Percentiles rank a stretch among this genome's conserved stretches.
Conservation (phyloP, 2,888 invertebrate species). For the Achlya flavicornis region DNA sequence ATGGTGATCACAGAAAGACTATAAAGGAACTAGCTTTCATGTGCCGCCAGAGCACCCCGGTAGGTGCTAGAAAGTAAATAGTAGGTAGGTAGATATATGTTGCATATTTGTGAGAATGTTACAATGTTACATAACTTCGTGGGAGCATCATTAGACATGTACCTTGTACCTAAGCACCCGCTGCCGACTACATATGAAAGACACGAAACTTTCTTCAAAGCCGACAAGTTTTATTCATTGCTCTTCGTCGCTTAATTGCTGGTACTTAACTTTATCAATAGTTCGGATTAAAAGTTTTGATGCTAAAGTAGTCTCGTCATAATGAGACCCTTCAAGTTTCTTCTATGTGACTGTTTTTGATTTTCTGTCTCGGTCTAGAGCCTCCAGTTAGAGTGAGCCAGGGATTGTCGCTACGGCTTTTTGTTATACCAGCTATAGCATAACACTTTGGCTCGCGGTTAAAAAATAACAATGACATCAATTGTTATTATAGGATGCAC, state of each 20-base stretch:
- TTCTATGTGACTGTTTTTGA: not conserved
- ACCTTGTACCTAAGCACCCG: not conserved
- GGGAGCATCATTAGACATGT: no score
- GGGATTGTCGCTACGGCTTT: not conserved
- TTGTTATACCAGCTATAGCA: not conserved
- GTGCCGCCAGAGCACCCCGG: no score
- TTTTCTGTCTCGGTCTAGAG: not conserved
- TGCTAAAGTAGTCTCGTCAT: not conserved
- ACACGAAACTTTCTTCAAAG: conserved; percentile 4
- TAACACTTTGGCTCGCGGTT: no score
- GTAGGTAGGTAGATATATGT: no score
- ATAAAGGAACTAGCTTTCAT: no score
- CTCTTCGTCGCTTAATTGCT: not conserved
- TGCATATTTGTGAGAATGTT: no score
- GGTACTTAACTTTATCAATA: conserved; percentile 1
- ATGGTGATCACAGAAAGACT: no score
- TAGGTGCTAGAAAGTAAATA: no score
- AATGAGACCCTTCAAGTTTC: conserved; percentile 1
- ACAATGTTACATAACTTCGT: no score
- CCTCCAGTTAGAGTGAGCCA: not conserved
- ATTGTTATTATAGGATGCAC: no score
- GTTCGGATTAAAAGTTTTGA: not conserved
- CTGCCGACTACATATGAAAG: not conserved
- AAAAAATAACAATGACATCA: no score
- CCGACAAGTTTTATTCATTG: not conserved